Evolutionary conservation across 2,113 vertebrate genomes (phyloP), one percentile per base, ranked within the genome.

Genomic region (Myotis lucifugus): DNA sequence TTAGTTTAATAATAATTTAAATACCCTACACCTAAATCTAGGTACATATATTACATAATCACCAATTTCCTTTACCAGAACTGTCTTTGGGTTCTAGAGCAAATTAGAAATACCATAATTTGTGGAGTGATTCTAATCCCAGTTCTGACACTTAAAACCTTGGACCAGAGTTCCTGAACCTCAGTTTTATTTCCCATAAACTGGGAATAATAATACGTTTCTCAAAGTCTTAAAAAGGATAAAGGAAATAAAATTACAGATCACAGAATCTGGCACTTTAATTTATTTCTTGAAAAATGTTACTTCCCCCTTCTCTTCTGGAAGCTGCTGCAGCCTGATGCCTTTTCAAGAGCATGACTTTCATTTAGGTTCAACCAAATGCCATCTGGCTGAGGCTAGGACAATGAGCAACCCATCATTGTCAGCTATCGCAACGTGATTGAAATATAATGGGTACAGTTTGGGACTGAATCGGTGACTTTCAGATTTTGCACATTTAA

Each of bases 1-100:
- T 70, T 32, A 76, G 54, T 76, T 89, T 84, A 94, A 69, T 34
- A 74, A 73, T 27, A 78, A 37, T 66, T 87, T 87, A 81, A 93
- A 95, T 64, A 73, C 1, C 13, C 40, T 50, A 52, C 32, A 79
- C 6, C 81, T 67, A 90, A 91, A 66, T 13, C 3, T 61, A 77
- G 46, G 48, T 34, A 81, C 91, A 86, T 79, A 81, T 72, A 78
- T 85, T 50, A 67, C 5, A 56, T n/a, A 69, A 70, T 81, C 10
- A 73, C 64, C 46, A 61, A 32, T 72, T 94, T 87, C 48, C 48
- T n/a, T 93, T 40, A 76, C 13, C 25, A 91, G 37, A 94, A 72
- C 6, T 23, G 1, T 32, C 12, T 0, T 74, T 56, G 34, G 10
- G 27, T 48, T 82, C 21, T 17, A 74, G 11, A 5, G 5, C 15